Percentiles rank a stretch among this genome's conserved stretches.
phyloP scores from a whole-genome alignment of 1,140 invertebrate species.

The Pentalonia nigronervosa region DNA sequence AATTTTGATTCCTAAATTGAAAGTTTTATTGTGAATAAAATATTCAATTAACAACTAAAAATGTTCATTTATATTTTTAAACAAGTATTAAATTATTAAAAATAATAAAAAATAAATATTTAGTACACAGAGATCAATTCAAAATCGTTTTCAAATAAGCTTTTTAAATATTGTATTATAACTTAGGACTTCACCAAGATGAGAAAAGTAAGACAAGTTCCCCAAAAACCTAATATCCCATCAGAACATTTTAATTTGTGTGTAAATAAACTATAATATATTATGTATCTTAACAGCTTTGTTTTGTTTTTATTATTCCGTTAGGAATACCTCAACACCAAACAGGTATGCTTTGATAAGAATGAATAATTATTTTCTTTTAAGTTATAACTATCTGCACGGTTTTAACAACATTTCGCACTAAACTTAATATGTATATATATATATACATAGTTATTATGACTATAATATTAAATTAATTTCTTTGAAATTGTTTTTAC shows the following conservation, averaged over 20 bases:
- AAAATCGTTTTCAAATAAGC: background rate
- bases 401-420: constrained; percentile 3
- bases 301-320: constrained; percentile 51
- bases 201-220: background rate
- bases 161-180: background rate
- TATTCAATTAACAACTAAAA: background rate
- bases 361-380: background rate
- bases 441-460: constrained; percentile 16
- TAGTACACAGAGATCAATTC: background rate
- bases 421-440: background rate
- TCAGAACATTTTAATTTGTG: background rate
- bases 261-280: background rate
- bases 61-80: background rate
- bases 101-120: no score
- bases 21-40: background rate
- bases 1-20: no score
- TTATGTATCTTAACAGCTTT: constrained; percentile 48
- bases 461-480: background rate
- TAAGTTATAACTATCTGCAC: background rate
- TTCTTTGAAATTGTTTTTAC: background rate
- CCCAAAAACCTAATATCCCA: background rate
- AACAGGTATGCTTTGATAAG: constrained; percentile 54
- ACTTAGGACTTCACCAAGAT: no score
- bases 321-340: constrained; percentile 57
- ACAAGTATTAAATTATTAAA: background rate